Conservation (phyloP, 2,888 invertebrate genomes). For the Sinohyriopsis cumingii region DNA sequence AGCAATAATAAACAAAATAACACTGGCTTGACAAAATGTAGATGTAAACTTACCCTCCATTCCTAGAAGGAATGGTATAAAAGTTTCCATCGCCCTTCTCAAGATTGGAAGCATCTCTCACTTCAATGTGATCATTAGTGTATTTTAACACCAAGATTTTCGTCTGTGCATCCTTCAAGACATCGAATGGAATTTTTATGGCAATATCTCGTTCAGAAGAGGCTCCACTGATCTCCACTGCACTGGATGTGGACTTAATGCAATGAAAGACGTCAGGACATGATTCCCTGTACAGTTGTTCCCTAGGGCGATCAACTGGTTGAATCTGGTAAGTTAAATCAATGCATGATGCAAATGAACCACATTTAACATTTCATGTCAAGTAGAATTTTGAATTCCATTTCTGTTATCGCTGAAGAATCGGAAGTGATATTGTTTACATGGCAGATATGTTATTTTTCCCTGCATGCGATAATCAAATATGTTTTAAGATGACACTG, state of each 20-base stretch:
- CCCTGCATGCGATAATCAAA: no score
- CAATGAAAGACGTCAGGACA: constrained; percentile 31
- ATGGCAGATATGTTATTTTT: no score
- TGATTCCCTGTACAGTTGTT: constrained; percentile 27
- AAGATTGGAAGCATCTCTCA: constrained; percentile 23
- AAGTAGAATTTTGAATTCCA: no score
- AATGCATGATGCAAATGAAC: no score
- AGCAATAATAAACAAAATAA: no score
- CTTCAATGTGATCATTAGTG: constrained; percentile 29
- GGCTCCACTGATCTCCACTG: constrained; percentile 34
- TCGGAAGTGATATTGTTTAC: no score
- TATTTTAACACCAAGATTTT: constrained; percentile 35
- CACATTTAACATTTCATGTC: no score
- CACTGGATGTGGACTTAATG: constrained; percentile 30
- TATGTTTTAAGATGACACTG: no score
- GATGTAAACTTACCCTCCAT: constrained; percentile 29
- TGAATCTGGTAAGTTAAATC: constrained; percentile 19
- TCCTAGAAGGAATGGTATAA: constrained; percentile 26
- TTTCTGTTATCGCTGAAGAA: no score
- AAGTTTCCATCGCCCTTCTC: constrained; percentile 16
- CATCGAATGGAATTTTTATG: constrained; percentile 32
- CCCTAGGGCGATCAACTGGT: constrained; percentile 27
- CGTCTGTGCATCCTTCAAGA: constrained; percentile 23
- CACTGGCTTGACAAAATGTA: no score
- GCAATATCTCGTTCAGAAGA: constrained; percentile 25